Evolutionary conservation across 2,888 invertebrate genomes (phyloP).

Genomic region (Mimas tiliae): DNA sequence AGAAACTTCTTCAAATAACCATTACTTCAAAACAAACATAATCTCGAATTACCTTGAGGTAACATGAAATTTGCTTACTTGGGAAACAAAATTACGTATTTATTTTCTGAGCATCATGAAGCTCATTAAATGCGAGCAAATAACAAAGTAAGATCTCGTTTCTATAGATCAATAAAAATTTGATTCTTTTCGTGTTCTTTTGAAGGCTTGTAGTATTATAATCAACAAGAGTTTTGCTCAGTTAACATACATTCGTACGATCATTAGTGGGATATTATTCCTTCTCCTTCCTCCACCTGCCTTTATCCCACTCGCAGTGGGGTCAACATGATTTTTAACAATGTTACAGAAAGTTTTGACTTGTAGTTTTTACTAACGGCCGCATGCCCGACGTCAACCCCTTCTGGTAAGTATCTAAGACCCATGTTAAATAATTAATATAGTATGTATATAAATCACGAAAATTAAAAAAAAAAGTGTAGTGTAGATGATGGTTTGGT

Average conservation of each 20-base stretch:
- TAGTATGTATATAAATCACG: too few relatives aligned
- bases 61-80: neutral
- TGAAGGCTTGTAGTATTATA: neutral
- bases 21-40: conserved; percentile 1
- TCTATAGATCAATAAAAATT: neutral
- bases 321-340: too few relatives aligned
- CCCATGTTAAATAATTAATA: too few relatives aligned
- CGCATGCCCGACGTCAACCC: too few relatives aligned
- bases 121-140: neutral
- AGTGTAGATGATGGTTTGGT: too few relatives aligned
- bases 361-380: too few relatives aligned
- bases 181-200: neutral
- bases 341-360: too few relatives aligned
- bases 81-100: conserved; percentile 11
- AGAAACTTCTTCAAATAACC: neutral
- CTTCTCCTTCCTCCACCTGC: too few relatives aligned
- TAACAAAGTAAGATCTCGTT: conserved; percentile 1
- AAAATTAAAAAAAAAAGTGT: too few relatives aligned
- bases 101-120: neutral
- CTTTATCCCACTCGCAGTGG: too few relatives aligned
- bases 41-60: neutral
- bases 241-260: neutral
- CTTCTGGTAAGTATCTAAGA: too few relatives aligned
- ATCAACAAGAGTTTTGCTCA: neutral
- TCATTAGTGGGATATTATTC: neutral